phyloP scores from a whole-genome alignment of 2,113 vertebrate species.

The Chaetodon auriga region DNA sequence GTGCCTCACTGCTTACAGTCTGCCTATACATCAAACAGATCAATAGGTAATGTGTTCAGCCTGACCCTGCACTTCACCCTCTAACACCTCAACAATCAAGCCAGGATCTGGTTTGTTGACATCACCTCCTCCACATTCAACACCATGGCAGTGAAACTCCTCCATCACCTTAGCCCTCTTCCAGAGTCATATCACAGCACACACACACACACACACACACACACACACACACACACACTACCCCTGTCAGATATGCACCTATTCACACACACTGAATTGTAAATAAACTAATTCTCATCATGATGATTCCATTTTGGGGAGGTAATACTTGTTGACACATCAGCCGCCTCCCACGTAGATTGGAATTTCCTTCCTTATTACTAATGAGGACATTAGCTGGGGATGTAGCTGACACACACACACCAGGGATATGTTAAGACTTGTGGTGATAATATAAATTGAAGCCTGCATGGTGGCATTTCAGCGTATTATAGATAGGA shows the following conservation, averaged over 20 bases:
- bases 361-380: constrained; percentile 40
- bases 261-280: background rate
- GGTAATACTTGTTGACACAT: constrained; percentile 44
- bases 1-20: background rate
- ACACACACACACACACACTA: background rate
- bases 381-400: constrained; percentile 7
- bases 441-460: constrained; percentile 7
- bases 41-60: constrained; percentile 28
- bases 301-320: constrained; percentile 46
- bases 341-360: constrained; percentile 29
- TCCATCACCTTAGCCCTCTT: background rate
- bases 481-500: background rate
- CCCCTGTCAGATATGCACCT: background rate
- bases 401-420: constrained; percentile 20
- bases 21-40: constrained; percentile 44
- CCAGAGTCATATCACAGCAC: background rate
- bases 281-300: constrained; percentile 18
- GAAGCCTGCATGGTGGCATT: background rate
- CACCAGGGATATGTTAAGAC: constrained; percentile 9
- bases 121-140: constrained; percentile 19
- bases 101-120: constrained; percentile 16
- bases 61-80: constrained; percentile 31
- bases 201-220: background rate
- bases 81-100: constrained; percentile 14
- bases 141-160: background rate